Base-by-base conservation (phyloP, 1,140 invertebrate species). In the Drosophila micromelanica region DNA sequence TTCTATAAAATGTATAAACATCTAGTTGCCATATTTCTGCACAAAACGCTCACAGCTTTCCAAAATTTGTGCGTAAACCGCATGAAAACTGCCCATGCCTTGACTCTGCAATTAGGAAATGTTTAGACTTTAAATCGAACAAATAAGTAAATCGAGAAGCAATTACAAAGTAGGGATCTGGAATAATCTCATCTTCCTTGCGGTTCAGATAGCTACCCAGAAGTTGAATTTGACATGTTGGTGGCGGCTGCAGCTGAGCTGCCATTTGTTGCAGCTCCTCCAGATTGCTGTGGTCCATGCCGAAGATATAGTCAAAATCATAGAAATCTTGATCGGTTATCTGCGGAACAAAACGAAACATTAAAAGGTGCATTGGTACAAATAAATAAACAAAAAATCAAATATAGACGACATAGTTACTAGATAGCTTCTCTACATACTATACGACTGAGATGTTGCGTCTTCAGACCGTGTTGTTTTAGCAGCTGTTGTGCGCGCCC, bases 261-360 rank as follows among this genome's bases (percentile, higher is more conserved):
- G 94, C 94, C 67, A 94, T 92, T 46, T 92, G 89, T 40, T 94
- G 94, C 12, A 98, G 91, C 56, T 95, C 94, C 4, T 87, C 92
- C 75, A 98, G 95, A 89, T 98, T 98, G 20, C 94, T 93, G 42
- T 96, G 92, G 91, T 98, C 97, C 97, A 98, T 98, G 27, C 96
- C 97, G 92, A 98, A 96, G 59, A 98, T 97, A 84, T 94, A 97
- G 87, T 98, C 95, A 92, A 95, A 98, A 11, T 94, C 92, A 12
- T 94, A 91, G 77, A 97, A 98, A 91, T 98, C 97, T n/a, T 94
- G 92, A 43, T 90, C 45, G 7, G 90, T 93, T 48, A 98, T 94
- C 95, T 97, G 75, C 27, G 92, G 92, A 74, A 82, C 12, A 11
- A 15, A 11, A 7, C 6, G 3, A 30, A 40, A 0, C 11, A 7